A percentile compares a stretch with the other conserved stretches of the same genome.
Evolutionary conservation across 2,797 vertebrate genomes (phyloP).

Genomic region (Nothura maculosa): DNA sequence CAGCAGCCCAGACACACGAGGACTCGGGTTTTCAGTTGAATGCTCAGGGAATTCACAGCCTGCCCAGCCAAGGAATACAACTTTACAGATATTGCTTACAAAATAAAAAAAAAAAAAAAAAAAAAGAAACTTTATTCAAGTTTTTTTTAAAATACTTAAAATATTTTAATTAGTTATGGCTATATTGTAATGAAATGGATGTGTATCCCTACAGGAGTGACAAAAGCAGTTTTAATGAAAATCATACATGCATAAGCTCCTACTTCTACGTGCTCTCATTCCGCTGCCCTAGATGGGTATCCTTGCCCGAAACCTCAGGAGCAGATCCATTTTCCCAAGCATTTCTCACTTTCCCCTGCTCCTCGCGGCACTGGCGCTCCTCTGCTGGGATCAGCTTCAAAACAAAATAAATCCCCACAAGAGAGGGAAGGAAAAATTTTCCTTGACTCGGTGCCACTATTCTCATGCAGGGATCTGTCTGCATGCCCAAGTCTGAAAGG

Average conservation of each 20-base stretch:
- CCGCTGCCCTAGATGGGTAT: neutral
- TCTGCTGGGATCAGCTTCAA: neutral
- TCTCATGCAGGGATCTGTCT: neutral
- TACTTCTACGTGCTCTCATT: neutral
- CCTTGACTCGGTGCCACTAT: neutral
- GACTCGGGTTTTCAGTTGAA: neutral
- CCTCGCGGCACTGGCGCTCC: neutral
- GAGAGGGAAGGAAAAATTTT: neutral
- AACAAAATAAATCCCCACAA: neutral
- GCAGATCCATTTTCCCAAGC: constrained; percentile 8
- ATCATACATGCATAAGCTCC: neutral
- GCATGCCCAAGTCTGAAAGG: neutral
- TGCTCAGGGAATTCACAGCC: neutral
- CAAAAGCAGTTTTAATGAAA: neutral
- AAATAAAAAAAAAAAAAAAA: neutral
- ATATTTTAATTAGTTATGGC: neutral
- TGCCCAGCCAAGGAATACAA: neutral
- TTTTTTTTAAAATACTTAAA: too few relatives aligned
- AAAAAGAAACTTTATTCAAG: too few relatives aligned
- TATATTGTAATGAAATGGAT: neutral
- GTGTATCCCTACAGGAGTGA: neutral
- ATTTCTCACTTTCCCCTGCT: neutral
- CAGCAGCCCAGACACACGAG: neutral
- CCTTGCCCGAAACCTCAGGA: neutral
- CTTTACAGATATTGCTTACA: neutral